Base-by-base conservation (phyloP, 2,888 invertebrate genomes). In the Leptopilina drosophilae region DNA sequence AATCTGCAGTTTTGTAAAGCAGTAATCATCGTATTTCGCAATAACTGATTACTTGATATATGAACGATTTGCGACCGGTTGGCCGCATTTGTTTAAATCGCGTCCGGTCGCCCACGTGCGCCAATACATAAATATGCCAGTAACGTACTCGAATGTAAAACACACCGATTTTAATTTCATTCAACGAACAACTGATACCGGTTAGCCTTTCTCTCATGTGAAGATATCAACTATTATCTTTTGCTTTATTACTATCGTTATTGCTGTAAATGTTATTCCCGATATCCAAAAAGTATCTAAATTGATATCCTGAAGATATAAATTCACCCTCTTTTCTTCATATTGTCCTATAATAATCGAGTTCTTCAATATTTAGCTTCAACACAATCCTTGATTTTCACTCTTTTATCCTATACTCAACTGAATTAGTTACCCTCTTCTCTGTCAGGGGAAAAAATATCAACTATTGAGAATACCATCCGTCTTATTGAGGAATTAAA, bases 91-190 rank as follows among this genome's bases (percentile, higher is more conserved):
- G 82, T 83, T 85, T 81, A 82, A 87, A 86, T 87, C 87, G 86
- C 88, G 86, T 89, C 89, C 89, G 89, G 89, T 90, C 89, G 88
- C 89, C 90, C 86, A 90, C 90, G 84, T 86, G 82, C 79, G 82
- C 79, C 67, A 69, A 56, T 76, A 73, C 79, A 78, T 79, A 83
- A 83, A 83, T 81, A 73, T 79, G 53, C 53, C 26, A 49, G 49
- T 26, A 49, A 33, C 69, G 49, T 69, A 69, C 69, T 69, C 69
- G 49, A 64, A 77, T 56, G 59, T 64, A 75, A 78, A 69, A 77
- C 62, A 64, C 77, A 78, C 64, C 59, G 79, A 87, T 87, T 88
- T 89, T 84, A 86, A 87, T 89, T 90, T 89, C 89, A 89, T 89
- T 89, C 88, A 89, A 82, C 83, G 87, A 81, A 80, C 80, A 59